phyloP scores from a whole-genome alignment of 2,113 vertebrate genomes.

The Aythya baeri region DNA sequence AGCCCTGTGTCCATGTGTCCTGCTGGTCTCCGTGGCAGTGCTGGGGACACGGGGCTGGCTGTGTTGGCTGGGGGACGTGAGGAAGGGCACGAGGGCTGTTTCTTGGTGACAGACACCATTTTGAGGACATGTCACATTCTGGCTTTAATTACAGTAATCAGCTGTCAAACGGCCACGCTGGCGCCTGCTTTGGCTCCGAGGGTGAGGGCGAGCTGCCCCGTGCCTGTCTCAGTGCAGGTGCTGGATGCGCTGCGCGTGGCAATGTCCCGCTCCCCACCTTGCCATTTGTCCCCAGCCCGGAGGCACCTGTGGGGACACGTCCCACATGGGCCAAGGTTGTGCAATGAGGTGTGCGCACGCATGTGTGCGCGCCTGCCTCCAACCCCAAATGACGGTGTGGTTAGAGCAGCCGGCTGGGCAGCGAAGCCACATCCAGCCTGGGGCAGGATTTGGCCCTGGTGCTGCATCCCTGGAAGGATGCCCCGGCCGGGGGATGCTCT shows the following conservation, averaged over 20 bases:
- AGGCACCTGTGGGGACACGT: rapidly evolving
- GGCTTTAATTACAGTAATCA: constrained; percentile 30
- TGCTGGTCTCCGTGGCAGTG: rapidly evolving
- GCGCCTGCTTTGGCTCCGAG: neutral
- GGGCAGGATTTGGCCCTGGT: neutral
- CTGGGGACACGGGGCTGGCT: rapidly evolving
- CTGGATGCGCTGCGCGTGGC: rapidly evolving
- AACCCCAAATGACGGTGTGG: neutral
- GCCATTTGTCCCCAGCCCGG: neutral
- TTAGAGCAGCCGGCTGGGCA: neutral
- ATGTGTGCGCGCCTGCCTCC: neutral
- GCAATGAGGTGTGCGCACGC: neutral
- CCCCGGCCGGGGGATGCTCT: neutral
- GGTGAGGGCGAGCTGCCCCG: neutral
- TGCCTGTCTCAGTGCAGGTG: neutral
- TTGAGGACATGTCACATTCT: constrained; percentile 1
- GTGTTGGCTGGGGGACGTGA: neutral
- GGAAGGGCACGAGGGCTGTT: neutral
- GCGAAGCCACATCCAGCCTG: neutral
- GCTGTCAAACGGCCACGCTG: neutral
- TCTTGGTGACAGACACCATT: neutral
- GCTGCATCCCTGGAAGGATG: neutral
- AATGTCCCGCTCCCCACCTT: neutral
- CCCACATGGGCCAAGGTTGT: neutral
- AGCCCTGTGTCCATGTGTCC: rapidly evolving